These are phyloP conservation scores for Elephas maximus DNA, from an alignment of 2,113 vertebrate genomes.

Conservation along the genomic window DNA sequence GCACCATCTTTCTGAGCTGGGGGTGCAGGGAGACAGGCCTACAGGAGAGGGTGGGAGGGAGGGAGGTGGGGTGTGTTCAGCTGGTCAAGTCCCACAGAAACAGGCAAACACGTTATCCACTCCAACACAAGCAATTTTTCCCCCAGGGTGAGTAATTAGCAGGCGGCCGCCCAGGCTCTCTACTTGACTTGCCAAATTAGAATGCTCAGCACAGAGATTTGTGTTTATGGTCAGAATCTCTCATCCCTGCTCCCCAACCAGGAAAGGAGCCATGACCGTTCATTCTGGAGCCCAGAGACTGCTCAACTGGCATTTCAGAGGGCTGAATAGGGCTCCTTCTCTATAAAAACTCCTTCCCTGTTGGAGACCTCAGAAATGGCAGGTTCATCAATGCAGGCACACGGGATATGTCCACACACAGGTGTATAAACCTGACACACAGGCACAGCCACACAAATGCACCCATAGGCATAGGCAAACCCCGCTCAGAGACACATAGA, in stretches of 20 bases:
- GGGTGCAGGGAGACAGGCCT: slow-evolving; percentile 23
- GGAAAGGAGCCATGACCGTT: neutral
- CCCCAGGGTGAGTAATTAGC: slow-evolving; percentile 76
- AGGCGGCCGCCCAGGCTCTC: slow-evolving; percentile 53
- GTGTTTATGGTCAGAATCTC: slow-evolving; percentile 54
- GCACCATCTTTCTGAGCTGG: slow-evolving; percentile 28
- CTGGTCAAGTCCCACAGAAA: slow-evolving; percentile 76
- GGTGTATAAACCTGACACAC: neutral
- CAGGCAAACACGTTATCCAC: slow-evolving; percentile 82
- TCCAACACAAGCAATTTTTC: slow-evolving; percentile 72
- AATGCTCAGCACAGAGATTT: slow-evolving; percentile 72
- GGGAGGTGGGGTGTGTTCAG: slow-evolving; percentile 47
- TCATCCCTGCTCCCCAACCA: neutral
- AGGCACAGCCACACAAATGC: neutral
- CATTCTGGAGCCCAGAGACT: neutral
- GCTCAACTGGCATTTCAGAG: neutral
- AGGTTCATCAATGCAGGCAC: neutral
- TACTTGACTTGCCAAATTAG: slow-evolving; percentile 77
- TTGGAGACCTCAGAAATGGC: neutral
- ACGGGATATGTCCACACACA: neutral
- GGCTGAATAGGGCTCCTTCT: neutral
- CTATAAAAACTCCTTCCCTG: neutral
- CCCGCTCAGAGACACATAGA: neutral
- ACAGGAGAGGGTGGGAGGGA: neutral
- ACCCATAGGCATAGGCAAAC: neutral